phyloP scores from a whole-genome alignment of 2,113 vertebrate genomes.

The Aphyosemion australe region DNA sequence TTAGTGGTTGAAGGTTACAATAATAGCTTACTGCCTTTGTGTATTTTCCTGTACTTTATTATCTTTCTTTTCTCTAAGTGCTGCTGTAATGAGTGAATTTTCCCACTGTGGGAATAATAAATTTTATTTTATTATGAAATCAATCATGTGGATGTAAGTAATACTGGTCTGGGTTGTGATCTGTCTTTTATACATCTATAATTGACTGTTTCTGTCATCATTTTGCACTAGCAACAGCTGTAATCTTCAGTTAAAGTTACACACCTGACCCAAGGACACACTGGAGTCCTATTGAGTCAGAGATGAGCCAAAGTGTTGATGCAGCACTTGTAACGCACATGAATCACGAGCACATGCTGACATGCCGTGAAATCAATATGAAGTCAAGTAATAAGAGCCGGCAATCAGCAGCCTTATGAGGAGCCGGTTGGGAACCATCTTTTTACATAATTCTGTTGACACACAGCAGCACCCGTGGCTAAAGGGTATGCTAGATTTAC shows the following conservation, averaged over 20 bases:
- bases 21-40: too few relatives aligned
- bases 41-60: too few relatives aligned
- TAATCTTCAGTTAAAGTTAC: conserved; percentile 42
- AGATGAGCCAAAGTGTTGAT: conserved; percentile 57
- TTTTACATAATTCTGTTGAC: conserved; percentile 50
- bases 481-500: conserved; percentile 53
- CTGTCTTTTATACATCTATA: conserved; percentile 10
- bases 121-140: too few relatives aligned
- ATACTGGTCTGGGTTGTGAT: background rate
- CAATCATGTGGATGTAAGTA: conserved; percentile 37
- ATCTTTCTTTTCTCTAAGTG: too few relatives aligned
- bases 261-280: conserved; percentile 45
- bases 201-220: conserved; percentile 27
- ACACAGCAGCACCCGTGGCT: conserved; percentile 36
- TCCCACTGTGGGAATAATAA: too few relatives aligned
- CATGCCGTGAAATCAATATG: conserved; percentile 67
- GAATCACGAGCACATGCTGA: conserved; percentile 50
- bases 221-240: conserved; percentile 31
- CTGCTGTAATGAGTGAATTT: too few relatives aligned
- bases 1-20: too few relatives aligned
- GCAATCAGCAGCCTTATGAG: conserved; percentile 48
- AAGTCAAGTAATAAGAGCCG: conserved; percentile 50
- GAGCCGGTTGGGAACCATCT: conserved; percentile 34
- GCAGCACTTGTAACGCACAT: conserved; percentile 48
- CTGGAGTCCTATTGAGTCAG: conserved; percentile 12